Percentiles rank a stretch among this genome's conserved stretches.
phyloP scores from a whole-genome alignment of 1,140 invertebrate species.

The Coenobita brevimanus region DNA sequence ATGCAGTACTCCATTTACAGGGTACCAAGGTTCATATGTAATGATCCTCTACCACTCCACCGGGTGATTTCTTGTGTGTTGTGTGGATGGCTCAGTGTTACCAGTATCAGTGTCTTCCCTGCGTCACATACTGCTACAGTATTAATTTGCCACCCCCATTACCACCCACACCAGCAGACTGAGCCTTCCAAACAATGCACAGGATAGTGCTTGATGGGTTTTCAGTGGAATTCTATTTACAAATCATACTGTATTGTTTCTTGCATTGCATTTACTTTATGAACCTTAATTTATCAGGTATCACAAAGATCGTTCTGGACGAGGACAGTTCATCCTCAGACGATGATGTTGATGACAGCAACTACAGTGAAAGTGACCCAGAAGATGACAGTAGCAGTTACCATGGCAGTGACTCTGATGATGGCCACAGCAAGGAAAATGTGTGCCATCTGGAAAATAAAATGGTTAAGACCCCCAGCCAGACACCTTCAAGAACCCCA shows the following conservation, averaged over 20 bases:
- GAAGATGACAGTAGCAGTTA: constrained; percentile 11
- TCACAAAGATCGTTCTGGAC: constrained; percentile 33
- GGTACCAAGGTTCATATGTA: no score
- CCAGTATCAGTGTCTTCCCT: neutral
- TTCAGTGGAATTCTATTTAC: neutral
- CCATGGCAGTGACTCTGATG: neutral
- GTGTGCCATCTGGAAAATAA: neutral
- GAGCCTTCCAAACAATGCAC: no score
- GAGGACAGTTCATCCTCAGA: constrained; percentile 28
- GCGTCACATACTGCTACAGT: neutral
- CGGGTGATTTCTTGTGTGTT: no score
- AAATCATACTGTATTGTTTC: neutral
- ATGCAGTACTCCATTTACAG: no score
- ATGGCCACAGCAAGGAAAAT: constrained; percentile 2
- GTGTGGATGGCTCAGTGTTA: no score
- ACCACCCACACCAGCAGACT: no score
- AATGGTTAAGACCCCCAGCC: neutral
- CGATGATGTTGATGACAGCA: constrained; percentile 13
- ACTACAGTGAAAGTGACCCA: constrained; percentile 23
- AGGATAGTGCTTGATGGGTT: no score
- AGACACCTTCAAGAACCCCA: constrained; percentile 32
- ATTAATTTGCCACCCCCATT: neutral
- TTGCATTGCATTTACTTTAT: neutral
- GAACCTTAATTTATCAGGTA: neutral
- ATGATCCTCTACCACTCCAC: no score